Evolutionary conservation across 2,888 invertebrate genomes (phyloP).

Genomic region (Limenitis camilla): DNA sequence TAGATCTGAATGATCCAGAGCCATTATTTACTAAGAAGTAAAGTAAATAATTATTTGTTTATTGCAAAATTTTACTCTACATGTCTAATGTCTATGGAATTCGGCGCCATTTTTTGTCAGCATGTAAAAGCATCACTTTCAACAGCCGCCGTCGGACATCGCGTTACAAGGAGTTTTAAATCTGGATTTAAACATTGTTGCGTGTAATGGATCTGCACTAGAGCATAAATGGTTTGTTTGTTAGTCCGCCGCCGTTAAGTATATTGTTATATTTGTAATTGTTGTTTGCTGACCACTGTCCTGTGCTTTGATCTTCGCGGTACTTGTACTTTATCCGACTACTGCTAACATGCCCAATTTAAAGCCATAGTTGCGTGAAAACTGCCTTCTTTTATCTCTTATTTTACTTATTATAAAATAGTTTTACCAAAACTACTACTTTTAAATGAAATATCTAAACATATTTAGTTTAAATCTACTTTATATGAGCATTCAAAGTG

Average conservation of each 20-base stretch:
- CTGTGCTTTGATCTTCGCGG: conserved; percentile 5
- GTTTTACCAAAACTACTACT: no score
- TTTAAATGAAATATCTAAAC: no score
- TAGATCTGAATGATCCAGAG: no score
- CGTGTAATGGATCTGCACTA: conserved; percentile 70
- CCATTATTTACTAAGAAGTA: no score
- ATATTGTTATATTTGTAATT: conserved; percentile 21
- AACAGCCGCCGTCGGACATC: conserved; percentile 30
- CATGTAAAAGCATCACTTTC: conserved; percentile 26
- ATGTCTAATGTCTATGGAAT: not conserved
- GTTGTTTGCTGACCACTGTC: conserved; percentile 18
- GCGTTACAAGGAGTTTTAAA: conserved; percentile 35
- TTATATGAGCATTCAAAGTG: no score
- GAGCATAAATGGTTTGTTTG: conserved; percentile 61
- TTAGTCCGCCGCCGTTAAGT: conserved; percentile 44
- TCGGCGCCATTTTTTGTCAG: conserved; percentile 24
- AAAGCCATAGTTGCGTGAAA: no score
- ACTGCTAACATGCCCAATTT: not conserved
- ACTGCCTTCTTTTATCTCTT: no score
- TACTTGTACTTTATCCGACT: conserved; percentile 6
- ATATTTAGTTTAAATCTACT: no score
- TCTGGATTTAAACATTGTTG: conserved; percentile 42
- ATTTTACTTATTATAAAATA: no score
- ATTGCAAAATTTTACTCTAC: not conserved
- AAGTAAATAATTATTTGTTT: no score